Evolutionary conservation across 2,113 vertebrate genomes (phyloP).

Genomic region (Pseudorhombus dupliciocellatus): DNA sequence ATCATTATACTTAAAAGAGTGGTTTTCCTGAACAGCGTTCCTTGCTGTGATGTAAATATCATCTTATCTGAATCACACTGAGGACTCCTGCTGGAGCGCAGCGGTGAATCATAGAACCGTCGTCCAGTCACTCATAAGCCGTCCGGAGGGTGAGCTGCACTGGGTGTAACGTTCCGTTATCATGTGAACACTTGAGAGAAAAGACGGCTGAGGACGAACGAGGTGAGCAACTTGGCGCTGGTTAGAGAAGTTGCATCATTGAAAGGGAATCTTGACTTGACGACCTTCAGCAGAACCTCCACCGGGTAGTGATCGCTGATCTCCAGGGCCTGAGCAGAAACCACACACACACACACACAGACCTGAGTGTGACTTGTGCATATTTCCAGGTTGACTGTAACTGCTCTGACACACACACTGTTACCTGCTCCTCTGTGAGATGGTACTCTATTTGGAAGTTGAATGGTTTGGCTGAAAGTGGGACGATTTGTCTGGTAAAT

Average conservation of each 20-base stretch:
- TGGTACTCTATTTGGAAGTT: constrained; percentile 71
- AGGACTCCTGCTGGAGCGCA: no score
- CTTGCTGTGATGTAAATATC: no score
- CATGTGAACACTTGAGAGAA: constrained; percentile 1
- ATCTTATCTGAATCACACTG: no score
- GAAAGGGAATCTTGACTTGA: not conserved
- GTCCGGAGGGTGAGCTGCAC: not conserved
- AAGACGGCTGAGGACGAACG: constrained; percentile 9
- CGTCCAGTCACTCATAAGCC: no score
- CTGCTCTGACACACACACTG: not conserved
- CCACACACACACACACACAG: not conserved
- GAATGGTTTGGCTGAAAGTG: constrained; percentile 76
- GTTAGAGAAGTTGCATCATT: not conserved
- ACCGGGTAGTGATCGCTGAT: constrained; percentile 90
- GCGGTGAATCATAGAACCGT: no score
- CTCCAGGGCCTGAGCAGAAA: constrained; percentile 78
- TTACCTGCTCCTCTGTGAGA: constrained; percentile 77
- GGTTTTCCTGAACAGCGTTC: no score
- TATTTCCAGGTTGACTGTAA: not conserved
- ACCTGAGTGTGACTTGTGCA: not conserved
- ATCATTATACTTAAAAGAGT: no score
- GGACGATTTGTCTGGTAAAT: constrained; percentile 69
- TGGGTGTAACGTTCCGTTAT: not conserved
- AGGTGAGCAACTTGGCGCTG: not conserved
- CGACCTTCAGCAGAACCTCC: constrained; percentile 79